A percentile compares a stretch with the other conserved stretches of the same genome.
phyloP scores from a whole-genome alignment of 2,113 vertebrate genomes.

The Ciconia maguari region DNA sequence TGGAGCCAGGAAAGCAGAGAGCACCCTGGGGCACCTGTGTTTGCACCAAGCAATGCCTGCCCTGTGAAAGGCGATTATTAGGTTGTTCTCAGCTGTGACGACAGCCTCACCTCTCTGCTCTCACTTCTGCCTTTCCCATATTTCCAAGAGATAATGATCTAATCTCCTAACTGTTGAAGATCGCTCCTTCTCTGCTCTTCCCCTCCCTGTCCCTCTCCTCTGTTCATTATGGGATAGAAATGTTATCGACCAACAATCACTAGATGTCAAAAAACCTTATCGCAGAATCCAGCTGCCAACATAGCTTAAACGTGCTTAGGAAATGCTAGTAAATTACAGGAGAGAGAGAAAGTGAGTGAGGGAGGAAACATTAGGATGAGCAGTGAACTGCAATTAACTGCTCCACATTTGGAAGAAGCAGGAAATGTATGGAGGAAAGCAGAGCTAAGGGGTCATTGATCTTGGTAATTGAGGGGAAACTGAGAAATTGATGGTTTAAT shows the following conservation, averaged over 20 bases:
- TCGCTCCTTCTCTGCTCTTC: neutral
- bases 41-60: neutral
- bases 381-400: slow-evolving; percentile 46
- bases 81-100: slow-evolving; percentile 15
- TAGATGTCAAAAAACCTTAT: slow-evolving; percentile 57
- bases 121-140: slow-evolving; percentile 17
- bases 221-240: slow-evolving; percentile 55
- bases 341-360: neutral
- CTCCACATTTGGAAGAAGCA: slow-evolving; percentile 38
- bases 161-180: slow-evolving; percentile 45
- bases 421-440: slow-evolving; percentile 41
- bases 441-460: slow-evolving; percentile 51
- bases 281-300: slow-evolving; percentile 43
- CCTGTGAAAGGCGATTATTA: neutral
- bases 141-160: slow-evolving; percentile 62
- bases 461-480: slow-evolving; percentile 41
- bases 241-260: slow-evolving; percentile 52
- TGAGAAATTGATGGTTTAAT: slow-evolving; percentile 48
- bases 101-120: neutral
- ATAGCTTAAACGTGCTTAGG: slow-evolving; percentile 32
- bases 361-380: slow-evolving; percentile 55
- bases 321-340: slow-evolving; percentile 49
- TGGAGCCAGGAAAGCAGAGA: neutral
- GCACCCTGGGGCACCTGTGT: neutral
- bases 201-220: neutral